These are phyloP conservation scores for Phrynosoma blainvillii DNA, from an alignment of 2,113 vertebrate genomes.

Conservation along the genomic window DNA sequence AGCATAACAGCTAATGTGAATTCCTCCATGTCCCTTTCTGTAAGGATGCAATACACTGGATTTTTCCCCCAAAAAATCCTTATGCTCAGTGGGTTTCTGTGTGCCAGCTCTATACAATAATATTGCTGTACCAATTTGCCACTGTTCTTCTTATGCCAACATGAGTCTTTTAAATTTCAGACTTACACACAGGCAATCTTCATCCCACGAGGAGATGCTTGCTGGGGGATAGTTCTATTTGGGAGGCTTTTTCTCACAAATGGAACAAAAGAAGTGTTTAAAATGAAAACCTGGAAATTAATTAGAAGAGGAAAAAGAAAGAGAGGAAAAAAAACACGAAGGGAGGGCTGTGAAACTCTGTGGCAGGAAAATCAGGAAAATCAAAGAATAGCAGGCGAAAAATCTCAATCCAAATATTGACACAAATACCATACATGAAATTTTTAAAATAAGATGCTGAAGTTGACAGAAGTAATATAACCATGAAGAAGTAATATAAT, in stretches of 20 bases:
- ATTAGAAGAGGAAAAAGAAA: constrained; percentile 67
- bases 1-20: neutral
- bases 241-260: constrained; percentile 67
- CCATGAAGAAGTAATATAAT: neutral
- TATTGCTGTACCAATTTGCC: constrained; percentile 59
- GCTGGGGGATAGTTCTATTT: constrained; percentile 59
- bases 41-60: neutral
- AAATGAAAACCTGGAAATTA: constrained; percentile 69
- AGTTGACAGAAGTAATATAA: neutral
- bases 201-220: constrained; percentile 44
- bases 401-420: constrained; percentile 60
- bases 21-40: neutral
- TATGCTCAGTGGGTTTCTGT: constrained; percentile 20
- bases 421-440: constrained; percentile 39
- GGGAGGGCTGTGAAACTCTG: constrained; percentile 43
- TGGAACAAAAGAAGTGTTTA: constrained; percentile 54
- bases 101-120: constrained; percentile 29
- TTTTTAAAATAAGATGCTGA: constrained; percentile 37
- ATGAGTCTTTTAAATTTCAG: constrained; percentile 49
- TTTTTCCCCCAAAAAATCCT: constrained; percentile 25
- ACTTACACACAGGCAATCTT: constrained; percentile 55
- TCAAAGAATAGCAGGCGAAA: constrained; percentile 51
- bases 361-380: constrained; percentile 53
- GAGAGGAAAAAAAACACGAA: constrained; percentile 51
- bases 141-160: constrained; percentile 46